Evolutionary conservation across 2,113 vertebrate genomes (phyloP), one percentile per base, ranked within the genome.

Genomic region (Notechis scutatus): DNA sequence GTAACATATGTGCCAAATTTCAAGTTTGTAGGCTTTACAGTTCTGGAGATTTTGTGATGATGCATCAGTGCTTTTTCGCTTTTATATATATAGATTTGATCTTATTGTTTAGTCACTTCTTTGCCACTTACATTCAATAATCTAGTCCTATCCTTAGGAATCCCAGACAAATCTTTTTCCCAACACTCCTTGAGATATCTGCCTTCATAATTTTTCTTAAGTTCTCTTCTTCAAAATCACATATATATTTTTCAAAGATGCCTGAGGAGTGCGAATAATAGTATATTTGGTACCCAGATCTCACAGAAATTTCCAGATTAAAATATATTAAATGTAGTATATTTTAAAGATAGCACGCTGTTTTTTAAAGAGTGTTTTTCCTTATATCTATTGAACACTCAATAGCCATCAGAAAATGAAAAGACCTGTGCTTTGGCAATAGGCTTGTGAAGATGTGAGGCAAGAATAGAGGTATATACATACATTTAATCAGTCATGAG

Each of bases 301-400:
- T 34, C 39, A 85, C n/a, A 69, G 54, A 81, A 29, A 57, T 26
- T 64, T 55, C 57, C 11, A 42, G 42, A 18, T 3, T 23, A 15
- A 18, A 9, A 11, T 11, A 55, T 29, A 4, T 26, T 55, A 3
- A 26, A 57, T 81, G 34, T 81, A 81, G 5, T 21, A 42, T 81
- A 81, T 81, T 85, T 74, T 50, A 20, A 85, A 69, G 52, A 89
- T 26, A 88, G 29, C 39, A 87, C 24, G 42, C 26, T 59, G 10
- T 52, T 92, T 57, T 47, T 50, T 85, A 34, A 42, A 91, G 14
- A 55, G 39, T 21, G 26, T 92, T 56, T 92, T 95, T 92, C 69
- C 95, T 94, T 94, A 69, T 91, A 34, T 57, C 55, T 18, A 34
- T 42, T 91, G 56, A 85, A 23, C 56, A 92, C 89, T 88, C 26